Evolutionary conservation across 2,113 vertebrate genomes (phyloP), one percentile per base, ranked within the genome.

Genomic region (Phylloscopus trochilus): DNA sequence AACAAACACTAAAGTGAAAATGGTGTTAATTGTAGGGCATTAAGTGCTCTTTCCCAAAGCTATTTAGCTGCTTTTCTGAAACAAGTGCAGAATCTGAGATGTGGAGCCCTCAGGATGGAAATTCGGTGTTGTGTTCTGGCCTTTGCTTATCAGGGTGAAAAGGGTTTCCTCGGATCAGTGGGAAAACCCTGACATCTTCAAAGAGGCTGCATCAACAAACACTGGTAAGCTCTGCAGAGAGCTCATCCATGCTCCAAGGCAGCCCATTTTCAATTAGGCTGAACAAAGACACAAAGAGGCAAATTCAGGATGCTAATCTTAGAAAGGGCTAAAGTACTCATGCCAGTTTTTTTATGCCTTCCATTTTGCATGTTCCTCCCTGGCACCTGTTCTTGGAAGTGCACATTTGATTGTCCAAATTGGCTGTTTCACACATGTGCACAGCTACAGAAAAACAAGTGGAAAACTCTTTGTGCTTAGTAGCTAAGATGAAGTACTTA

Each of bases 401-500:
- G 46, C 78, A 80, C 43, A 1, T 83, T 74, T 80, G 46, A 33
- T 81, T 83, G 78, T 75, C 76, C 47, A 93, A 83, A 90, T 15
- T 23, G 51, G 19, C 47, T 63, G 5, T 39, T 93, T 86, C 46
- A 67, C 68, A 86, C 30, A 33, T 5, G 18, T 70, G n/a, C 67
- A 77, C 43, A 66, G 82, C 43, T 20, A 31, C 77, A 47, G 55
- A 51, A 79, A 92, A 94, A 52, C 46, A 73, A 53, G 24, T 6
- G 28, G 62, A 70, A 76, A 95, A 89, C 43, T 87, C 83, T 68
- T 70, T 90, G 87, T 94, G 87, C 72, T 69, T 17, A 12, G 75
- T 16, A 80, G 72, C 87, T 64, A 60, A 74, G 77, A 77, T 84
- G 60, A 93, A 96, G 66, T 73, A 95, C 91, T 83, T 92, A 79